Percentiles rank a stretch among this genome's conserved stretches.
Evolutionary conservation across 1,140 invertebrate species (phyloP).

Genomic region (Cepaea nemoralis): DNA sequence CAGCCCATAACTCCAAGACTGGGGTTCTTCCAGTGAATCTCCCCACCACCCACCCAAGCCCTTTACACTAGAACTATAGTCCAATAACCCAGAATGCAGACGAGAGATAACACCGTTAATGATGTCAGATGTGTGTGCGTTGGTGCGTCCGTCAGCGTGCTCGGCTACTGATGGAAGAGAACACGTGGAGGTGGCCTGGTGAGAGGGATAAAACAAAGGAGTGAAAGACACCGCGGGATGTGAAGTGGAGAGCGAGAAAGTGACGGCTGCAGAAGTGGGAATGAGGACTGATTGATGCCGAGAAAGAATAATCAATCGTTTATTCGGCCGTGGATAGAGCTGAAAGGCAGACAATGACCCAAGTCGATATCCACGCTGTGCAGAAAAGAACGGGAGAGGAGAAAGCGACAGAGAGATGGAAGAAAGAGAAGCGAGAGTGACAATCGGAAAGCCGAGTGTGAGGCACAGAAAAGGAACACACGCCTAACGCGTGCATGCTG

Average conservation of each 20-base stretch:
- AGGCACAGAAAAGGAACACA: background rate
- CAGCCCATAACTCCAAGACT: too few relatives aligned
- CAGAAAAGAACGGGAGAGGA: background rate
- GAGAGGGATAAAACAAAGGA: slow-evolving; percentile 1
- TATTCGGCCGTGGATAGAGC: background rate
- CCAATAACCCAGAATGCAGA: background rate
- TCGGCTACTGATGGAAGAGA: background rate
- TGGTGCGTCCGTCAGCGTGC: background rate
- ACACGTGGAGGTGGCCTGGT: background rate
- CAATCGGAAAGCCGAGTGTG: too few relatives aligned
- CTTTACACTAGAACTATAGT: background rate
- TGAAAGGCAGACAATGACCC: background rate
- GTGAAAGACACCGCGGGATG: background rate
- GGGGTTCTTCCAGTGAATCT: too few relatives aligned
- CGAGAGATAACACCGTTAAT: background rate
- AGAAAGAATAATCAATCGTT: slow-evolving; percentile 26
- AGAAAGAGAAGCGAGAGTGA: background rate
- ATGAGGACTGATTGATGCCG: background rate
- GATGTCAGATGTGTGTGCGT: background rate
- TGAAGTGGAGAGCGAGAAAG: background rate
- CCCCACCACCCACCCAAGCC: background rate
- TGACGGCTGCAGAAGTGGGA: background rate
- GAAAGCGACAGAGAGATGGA: background rate
- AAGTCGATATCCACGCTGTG: background rate
- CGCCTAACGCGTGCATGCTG: background rate